phyloP scores from a whole-genome alignment of 2,888 invertebrate species.

The Lasius platythorax region DNA sequence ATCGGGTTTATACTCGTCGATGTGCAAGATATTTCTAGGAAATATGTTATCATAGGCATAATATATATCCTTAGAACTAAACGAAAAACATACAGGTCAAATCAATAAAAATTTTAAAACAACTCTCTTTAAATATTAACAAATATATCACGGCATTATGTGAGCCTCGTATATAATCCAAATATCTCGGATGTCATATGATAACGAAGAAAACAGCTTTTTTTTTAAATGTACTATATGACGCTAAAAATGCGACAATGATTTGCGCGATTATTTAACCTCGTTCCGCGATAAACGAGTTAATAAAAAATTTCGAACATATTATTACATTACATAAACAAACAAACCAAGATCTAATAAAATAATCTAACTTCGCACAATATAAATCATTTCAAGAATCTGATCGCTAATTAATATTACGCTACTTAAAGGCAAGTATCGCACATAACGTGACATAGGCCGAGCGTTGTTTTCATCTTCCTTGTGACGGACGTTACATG shows the following conservation, averaged over 20 bases:
- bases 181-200: conserved; percentile 14
- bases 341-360: conserved; percentile 28
- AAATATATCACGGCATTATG: conserved; percentile 39
- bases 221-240: not conserved
- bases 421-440: conserved; percentile 71
- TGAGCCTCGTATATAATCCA: conserved; percentile 4
- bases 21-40: conserved; percentile 82
- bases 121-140: conserved; percentile 45
- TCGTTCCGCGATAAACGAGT: conserved; percentile 26
- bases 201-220: conserved; percentile 37
- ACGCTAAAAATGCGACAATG: conserved; percentile 29
- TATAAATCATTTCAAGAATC: conserved; percentile 41
- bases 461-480: conserved; percentile 64
- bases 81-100: conserved; percentile 52
- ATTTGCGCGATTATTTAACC: conserved; percentile 17
- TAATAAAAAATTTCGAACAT: conserved; percentile 39
- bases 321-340: conserved; percentile 34
- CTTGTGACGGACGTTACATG: conserved; percentile 55
- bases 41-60: conserved; percentile 75
- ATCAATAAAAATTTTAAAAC: conserved; percentile 61
- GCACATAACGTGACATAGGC: conserved; percentile 70
- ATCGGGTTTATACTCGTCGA: conserved; percentile 63
- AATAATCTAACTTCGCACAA: conserved; percentile 24
- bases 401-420: conserved; percentile 55
- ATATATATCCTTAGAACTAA: conserved; percentile 60